These are phyloP conservation scores for Heliocidaris erythrogramma DNA, from an alignment of 35 echinoderm and acorn worm species.

Conservation along the genomic window DNA sequence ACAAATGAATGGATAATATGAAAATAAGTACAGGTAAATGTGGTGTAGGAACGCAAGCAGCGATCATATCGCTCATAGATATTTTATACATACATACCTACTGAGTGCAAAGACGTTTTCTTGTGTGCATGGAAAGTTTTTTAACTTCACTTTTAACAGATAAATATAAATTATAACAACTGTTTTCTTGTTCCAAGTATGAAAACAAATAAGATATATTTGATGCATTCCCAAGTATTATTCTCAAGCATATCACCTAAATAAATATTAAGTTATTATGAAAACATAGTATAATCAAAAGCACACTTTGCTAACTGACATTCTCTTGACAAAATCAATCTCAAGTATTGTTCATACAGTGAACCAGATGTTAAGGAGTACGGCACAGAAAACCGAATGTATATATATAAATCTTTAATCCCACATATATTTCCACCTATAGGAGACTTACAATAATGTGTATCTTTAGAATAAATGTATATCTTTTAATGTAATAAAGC, in stretches of 20 bases:
- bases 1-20: too few species aligned
- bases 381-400: too few species aligned
- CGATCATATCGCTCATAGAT: not conserved
- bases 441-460: too few species aligned
- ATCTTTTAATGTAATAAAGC: too few species aligned
- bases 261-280: not conserved
- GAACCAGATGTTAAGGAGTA: too few species aligned
- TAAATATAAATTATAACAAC: not conserved
- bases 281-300: too few species aligned
- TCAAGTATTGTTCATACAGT: too few species aligned
- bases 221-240: not conserved
- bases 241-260: not conserved
- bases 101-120: not conserved
- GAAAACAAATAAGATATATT: not conserved
- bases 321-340: too few species aligned
- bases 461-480: not conserved
- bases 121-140: not conserved
- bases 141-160: not conserved
- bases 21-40: not conserved
- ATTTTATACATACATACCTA: not conserved
- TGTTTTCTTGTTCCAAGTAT: not conserved
- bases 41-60: not conserved
- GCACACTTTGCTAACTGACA: too few species aligned
- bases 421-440: too few species aligned
- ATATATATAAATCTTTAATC: too few species aligned